These are phyloP conservation scores for Sebastes steindachneri DNA, from an alignment of 2,797 vertebrate species.

Conservation along the genomic window DNA sequence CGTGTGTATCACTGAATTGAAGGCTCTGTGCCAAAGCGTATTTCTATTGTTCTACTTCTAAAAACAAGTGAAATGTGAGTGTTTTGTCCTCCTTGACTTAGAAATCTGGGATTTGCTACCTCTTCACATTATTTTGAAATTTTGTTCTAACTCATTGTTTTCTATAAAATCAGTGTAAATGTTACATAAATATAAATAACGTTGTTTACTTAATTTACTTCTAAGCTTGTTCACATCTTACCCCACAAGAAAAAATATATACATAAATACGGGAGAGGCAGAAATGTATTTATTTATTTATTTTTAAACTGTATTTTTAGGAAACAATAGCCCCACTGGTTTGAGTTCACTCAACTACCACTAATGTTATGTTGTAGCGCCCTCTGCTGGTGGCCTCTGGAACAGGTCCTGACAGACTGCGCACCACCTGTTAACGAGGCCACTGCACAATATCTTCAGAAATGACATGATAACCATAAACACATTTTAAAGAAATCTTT, in stretches of 20 bases:
- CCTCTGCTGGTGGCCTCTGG: constrained; percentile 16
- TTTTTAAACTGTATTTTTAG: not conserved
- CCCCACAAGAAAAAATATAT: not conserved
- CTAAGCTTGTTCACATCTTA: too few species aligned
- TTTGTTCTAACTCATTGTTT: not conserved
- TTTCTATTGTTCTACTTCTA: not conserved
- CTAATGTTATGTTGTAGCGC: constrained; percentile 18
- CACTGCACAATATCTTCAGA: not conserved
- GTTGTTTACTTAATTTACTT: too few species aligned
- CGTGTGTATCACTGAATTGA: not conserved
- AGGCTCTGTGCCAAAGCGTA: not conserved
- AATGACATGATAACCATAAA: not conserved
- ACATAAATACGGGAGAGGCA: not conserved
- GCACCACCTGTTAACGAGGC: fast-evolving
- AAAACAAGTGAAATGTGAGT: not conserved
- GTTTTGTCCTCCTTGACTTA: not conserved
- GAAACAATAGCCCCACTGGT: not conserved
- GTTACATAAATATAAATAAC: not conserved
- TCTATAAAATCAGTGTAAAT: not conserved
- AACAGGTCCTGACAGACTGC: not conserved
- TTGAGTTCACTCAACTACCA: not conserved
- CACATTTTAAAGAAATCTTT: not conserved
- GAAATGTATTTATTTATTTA: not conserved
- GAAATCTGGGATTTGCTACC: not conserved
- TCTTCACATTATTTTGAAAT: not conserved